Evolutionary conservation across 2,113 vertebrate genomes (phyloP), one percentile per base, ranked within the genome.

Genomic region (Psettodes erumei): DNA sequence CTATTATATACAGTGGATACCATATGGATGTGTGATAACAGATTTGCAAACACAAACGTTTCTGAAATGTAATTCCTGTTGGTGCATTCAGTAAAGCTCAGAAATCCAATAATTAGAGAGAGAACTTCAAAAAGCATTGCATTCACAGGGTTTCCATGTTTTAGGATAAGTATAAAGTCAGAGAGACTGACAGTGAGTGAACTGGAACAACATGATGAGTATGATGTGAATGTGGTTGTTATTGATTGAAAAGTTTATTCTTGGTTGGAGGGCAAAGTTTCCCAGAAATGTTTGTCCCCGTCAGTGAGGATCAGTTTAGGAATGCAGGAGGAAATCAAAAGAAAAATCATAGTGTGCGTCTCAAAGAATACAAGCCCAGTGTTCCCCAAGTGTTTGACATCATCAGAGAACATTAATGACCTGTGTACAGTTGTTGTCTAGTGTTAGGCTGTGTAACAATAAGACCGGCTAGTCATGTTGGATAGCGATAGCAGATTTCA

Each of bases 1-100:
- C n/a, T n/a, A n/a, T n/a, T n/a, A n/a, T n/a, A n/a, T 23, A 27
- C 30, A 62, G 37, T 55, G 7, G 59, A 40, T 40, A 48, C 27
- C 7, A 50, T 56, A 13, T 79, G 33, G 30, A 8, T 37, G 23
- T 42, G 42, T 33, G 48, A 76, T 63, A 47, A 38, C 32, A 60
- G 25, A 38, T 28, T 40, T 50, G 28, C 2, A 6, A 61, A 27
- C 30, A 58, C 6, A 6, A 23, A 33, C 11, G 35, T n/a, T 69
- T 62, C 37, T 45, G 27, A 45, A 35, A 60, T 27, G 6, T 21
- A 51, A 16, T 45, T 8, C 18, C 60, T 27, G 18, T 53, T 55
- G 37, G 10, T 51, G 27, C 9, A 27, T 66, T 76, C 9, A 70
- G 16, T 23, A 11, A 53, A 59, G 11, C 18, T 70, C 35, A 56